Evolutionary conservation across 2,113 vertebrate genomes (phyloP), one percentile per base, ranked within the genome.

Genomic region (Dipodomys ordii): DNA sequence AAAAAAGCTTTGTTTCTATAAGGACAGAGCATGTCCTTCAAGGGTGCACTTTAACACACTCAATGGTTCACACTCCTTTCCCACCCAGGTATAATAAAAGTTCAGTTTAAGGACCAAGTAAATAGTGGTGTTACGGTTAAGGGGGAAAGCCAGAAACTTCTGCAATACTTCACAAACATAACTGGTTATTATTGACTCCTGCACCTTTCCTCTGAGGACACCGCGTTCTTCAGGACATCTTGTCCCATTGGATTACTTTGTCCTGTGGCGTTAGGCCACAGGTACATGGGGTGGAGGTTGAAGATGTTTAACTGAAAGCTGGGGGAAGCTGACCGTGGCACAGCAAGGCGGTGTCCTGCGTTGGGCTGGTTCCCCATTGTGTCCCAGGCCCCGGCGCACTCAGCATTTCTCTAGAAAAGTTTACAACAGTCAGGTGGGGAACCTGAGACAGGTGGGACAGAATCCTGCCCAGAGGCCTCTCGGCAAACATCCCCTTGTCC

Each of bases 301-400:
- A 1, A 7, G 10, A 44, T 16, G 3, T 44, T 39, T 32, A 5
- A 53, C 25, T 20, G 22, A 44, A 76, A 81, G 62, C 27, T 32
- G 12, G 53, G 11, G 0, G 5, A 7, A 13, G 18, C 23, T 25
- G 69, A 30, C 11, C 4, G 53, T 13, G 53, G 15, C 53, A 11
- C 53, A 3, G 53, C 53, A 57, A 3, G 53, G 53, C 10, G 53
- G 3, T 18, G 3, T 18, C 12, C 53, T 4, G 53, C 15, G 11
- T 15, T 32, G 1, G 0, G 18, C 20, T 15, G 39, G 20, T 35
- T 46, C 3, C 3, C 49, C 2, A 27, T 6, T 0, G 0, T 0
- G 8, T 49, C 39, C 60, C 12, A 0, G 11, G 0, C 22, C 35
- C 7, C 15, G 53, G 57, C 0, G 1, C 19, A 1, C 28, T 62